Percentiles rank a stretch among this genome's conserved stretches.
Conservation (phyloP, 2,888 invertebrate genomes). For the Hypomecis punctinalis region DNA sequence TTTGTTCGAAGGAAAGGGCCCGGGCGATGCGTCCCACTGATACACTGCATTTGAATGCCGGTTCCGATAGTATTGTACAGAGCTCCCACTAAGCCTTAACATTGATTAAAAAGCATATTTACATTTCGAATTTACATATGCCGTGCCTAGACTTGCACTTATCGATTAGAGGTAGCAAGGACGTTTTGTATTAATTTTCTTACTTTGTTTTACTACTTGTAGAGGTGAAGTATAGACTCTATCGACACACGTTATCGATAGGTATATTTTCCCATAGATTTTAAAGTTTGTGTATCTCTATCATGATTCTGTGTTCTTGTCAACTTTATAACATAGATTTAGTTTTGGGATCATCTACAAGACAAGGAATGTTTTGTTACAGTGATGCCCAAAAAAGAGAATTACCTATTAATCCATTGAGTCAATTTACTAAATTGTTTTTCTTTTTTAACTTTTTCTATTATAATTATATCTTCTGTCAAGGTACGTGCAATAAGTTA, state of each 20-base stretch:
- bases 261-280: too few relatives aligned
- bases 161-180: conserved; percentile 68
- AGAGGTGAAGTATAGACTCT: neutral
- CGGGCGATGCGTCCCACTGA: conserved; percentile 69
- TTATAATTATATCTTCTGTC: too few relatives aligned
- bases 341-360: too few relatives aligned
- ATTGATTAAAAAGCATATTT: conserved; percentile 81
- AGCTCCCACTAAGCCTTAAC: conserved; percentile 61
- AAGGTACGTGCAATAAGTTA: too few relatives aligned
- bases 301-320: too few relatives aligned
- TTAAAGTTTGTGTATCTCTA: too few relatives aligned
- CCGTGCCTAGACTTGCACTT: conserved; percentile 77
- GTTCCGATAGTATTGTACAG: conserved; percentile 76
- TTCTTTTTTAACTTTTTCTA: too few relatives aligned
- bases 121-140: conserved; percentile 78
- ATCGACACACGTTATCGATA: neutral
- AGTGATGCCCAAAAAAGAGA: too few relatives aligned
- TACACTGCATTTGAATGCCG: conserved; percentile 76
- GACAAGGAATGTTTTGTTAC: too few relatives aligned
- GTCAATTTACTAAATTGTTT: too few relatives aligned
- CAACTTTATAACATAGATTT: too few relatives aligned
- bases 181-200: conserved; percentile 54
- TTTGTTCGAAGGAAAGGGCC: conserved; percentile 59
- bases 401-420: too few relatives aligned
- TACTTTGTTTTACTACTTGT: conserved; percentile 39